Conservation (phyloP, 1,140 invertebrate genomes). For the Penaeus chinensis region DNA sequence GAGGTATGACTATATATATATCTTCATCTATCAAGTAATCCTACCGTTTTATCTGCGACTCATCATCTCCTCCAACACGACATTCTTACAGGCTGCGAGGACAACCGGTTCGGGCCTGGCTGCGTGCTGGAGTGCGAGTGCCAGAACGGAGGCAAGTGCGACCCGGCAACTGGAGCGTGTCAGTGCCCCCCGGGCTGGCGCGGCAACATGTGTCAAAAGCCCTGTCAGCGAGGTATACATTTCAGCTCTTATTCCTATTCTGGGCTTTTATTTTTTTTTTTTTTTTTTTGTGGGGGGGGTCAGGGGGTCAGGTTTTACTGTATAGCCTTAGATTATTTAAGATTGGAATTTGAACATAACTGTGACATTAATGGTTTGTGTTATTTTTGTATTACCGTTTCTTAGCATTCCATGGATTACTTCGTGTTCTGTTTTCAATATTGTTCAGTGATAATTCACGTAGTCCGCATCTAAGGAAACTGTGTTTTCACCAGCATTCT, state of each 20-base stretch:
- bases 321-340: too few species aligned
- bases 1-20: not conserved
- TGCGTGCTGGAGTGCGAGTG: conserved; percentile 89
- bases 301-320: too few species aligned
- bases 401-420: too few species aligned
- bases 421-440: not conserved
- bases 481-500: conserved; percentile 75
- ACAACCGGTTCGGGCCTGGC: conserved; percentile 77
- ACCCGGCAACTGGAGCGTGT: conserved; percentile 81
- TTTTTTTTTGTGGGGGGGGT: too few species aligned
- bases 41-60: not conserved
- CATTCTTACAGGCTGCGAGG: conserved; percentile 79
- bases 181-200: conserved; percentile 83
- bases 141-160: conserved; percentile 89
- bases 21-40: not conserved
- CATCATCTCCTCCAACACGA: too few species aligned
- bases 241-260: not conserved
- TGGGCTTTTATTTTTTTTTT: not conserved
- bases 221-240: conserved; percentile 74
- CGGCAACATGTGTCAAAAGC: conserved; percentile 70
- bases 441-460: too few species aligned
- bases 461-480: not conserved
- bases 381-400: too few species aligned
- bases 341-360: too few species aligned
- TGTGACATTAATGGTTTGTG: too few species aligned